Conservation (phyloP, 2,797 vertebrate genomes). For the Myotis myotis region DNA sequence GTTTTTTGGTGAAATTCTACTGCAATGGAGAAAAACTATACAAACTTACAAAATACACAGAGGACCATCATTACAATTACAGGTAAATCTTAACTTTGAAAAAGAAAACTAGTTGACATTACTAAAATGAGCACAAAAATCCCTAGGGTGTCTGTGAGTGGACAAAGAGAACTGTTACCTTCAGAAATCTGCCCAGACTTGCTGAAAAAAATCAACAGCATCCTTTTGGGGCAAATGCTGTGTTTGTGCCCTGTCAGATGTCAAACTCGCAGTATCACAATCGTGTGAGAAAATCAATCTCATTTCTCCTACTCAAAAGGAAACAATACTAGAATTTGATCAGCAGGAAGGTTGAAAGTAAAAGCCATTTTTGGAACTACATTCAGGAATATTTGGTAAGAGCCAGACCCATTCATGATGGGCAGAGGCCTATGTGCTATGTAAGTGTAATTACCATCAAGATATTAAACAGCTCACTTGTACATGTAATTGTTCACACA, state of each 20-base stretch:
- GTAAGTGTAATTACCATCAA: neutral
- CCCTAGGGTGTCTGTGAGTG: neutral
- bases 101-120: slow-evolving; percentile 14
- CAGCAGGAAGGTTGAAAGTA: neutral
- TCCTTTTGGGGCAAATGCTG: neutral
- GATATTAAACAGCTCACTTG: neutral
- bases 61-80: slow-evolving; percentile 38
- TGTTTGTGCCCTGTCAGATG: neutral
- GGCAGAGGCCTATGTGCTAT: neutral
- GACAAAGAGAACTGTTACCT: slow-evolving; percentile 6
- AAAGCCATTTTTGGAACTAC: slow-evolving; percentile 14
- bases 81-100: slow-evolving; percentile 13
- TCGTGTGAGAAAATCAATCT: slow-evolving; percentile 42
- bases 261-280: slow-evolving; percentile 33
- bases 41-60: slow-evolving; percentile 26
- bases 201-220: neutral
- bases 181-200: slow-evolving; percentile 42
- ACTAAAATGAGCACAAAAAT: neutral
- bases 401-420: neutral
- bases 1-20: slow-evolving; percentile 56
- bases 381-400: slow-evolving; percentile 35
- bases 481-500: neutral
- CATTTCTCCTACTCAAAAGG: slow-evolving; percentile 39
- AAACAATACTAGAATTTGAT: slow-evolving; percentile 34
- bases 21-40: slow-evolving; percentile 34